Conservation (phyloP, 2,113 vertebrate species). For the Grantiella picta region DNA sequence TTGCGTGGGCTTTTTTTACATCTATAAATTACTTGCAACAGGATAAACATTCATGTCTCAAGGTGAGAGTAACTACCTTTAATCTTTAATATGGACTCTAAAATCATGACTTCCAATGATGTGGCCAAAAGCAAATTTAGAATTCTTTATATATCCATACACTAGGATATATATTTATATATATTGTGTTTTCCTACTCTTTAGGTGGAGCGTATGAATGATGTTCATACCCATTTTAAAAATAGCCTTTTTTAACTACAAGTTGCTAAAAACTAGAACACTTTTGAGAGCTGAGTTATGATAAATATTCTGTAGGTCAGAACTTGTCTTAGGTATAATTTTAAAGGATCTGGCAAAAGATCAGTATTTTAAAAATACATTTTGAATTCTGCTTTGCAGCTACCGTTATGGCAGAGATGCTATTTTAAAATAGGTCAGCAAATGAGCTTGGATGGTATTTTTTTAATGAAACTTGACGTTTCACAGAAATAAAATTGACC, state of each 20-base stretch:
- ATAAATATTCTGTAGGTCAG: neutral
- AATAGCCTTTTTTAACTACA: neutral
- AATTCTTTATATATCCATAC: neutral
- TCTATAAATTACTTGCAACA: neutral
- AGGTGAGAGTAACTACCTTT: neutral
- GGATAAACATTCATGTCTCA: neutral
- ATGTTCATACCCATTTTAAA: neutral
- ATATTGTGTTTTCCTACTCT: neutral
- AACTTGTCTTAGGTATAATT: neutral
- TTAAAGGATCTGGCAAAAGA: neutral
- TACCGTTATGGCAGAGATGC: neutral
- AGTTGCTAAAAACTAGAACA: neutral
- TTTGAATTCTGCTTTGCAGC: neutral
- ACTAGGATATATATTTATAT: neutral
- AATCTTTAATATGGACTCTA: neutral
- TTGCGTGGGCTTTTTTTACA: neutral
- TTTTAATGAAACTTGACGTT: neutral
- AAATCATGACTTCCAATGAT: neutral
- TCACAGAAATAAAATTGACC: neutral
- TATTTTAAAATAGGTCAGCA: neutral
- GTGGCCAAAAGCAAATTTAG: neutral
- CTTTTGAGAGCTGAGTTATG: neutral
- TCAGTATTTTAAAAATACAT: neutral
- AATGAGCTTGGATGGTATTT: neutral
- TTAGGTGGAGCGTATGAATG: neutral